phyloP scores from a whole-genome alignment of 2,888 invertebrate species.

The Agrochola lota region DNA sequence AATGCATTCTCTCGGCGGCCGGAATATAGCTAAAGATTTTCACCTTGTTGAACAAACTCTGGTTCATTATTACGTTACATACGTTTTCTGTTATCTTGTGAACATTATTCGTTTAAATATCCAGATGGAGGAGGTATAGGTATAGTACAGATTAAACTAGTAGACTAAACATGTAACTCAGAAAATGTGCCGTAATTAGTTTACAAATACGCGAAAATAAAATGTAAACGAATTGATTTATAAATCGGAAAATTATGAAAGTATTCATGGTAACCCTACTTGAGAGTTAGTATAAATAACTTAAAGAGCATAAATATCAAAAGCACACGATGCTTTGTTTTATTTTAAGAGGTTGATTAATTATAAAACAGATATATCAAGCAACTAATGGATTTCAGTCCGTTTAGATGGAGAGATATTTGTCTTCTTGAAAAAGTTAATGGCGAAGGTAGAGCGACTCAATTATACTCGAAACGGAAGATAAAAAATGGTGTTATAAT shows the following conservation, averaged over 20 bases:
- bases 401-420: slow-evolving; percentile 56
- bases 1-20: too few species aligned
- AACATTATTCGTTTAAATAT: neutral
- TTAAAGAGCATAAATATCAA: slow-evolving; percentile 62
- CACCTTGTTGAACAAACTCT: neutral
- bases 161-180: slow-evolving; percentile 31
- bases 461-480: slow-evolving; percentile 40
- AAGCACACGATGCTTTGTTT: slow-evolving; percentile 61
- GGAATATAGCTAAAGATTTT: neutral
- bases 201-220: slow-evolving; percentile 14
- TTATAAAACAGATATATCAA: slow-evolving; percentile 68
- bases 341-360: slow-evolving; percentile 70
- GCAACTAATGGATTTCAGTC: slow-evolving; percentile 62
- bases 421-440: slow-evolving; percentile 53
- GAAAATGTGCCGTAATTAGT: slow-evolving; percentile 2
- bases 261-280: slow-evolving; percentile 52
- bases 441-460: slow-evolving; percentile 47
- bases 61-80: neutral
- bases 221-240: slow-evolving; percentile 16
- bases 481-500: slow-evolving; percentile 50
- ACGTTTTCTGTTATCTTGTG: neutral
- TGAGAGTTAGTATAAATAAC: slow-evolving; percentile 63
- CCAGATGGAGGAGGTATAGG: too few species aligned
- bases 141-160: neutral
- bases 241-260: slow-evolving; percentile 14